Conservation (phyloP, 2,113 vertebrate species). For the Syngnathus typhle region DNA sequence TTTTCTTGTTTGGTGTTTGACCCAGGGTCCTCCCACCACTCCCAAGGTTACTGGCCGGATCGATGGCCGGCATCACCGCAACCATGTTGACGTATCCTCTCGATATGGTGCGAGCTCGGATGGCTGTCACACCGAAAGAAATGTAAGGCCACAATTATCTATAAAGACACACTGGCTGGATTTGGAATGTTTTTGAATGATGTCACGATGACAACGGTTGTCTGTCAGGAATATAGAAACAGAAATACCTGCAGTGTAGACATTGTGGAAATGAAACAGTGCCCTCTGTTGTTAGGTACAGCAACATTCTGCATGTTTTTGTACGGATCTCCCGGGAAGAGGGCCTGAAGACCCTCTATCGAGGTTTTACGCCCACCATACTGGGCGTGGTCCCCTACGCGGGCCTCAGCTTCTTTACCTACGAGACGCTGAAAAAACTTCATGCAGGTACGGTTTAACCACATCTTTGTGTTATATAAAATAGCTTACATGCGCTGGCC, state of each 20-base stretch:
- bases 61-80: conserved; percentile 86
- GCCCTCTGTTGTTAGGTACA: conserved; percentile 76
- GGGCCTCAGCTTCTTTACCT: conserved; percentile 96
- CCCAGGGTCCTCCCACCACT: conserved; percentile 82
- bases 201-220: not conserved
- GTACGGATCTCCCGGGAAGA: conserved; percentile 90
- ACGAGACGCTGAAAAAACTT: conserved; percentile 87
- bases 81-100: conserved; percentile 90
- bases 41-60: conserved; percentile 85
- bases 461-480: not conserved
- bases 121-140: conserved; percentile 97
- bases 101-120: conserved; percentile 95
- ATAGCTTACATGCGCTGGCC: not conserved
- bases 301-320: conserved; percentile 93
- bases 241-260: not conserved
- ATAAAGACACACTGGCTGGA: not conserved
- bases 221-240: not conserved
- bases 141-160: conserved; percentile 75
- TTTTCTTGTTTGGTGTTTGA: not conserved
- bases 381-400: conserved; percentile 91
- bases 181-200: not conserved
- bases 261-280: not conserved
- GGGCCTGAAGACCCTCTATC: conserved; percentile 84
- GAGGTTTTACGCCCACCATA: conserved; percentile 88
- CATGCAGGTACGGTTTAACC: conserved; percentile 76